phyloP scores from a whole-genome alignment of 2,888 invertebrate species.

The Mellilla xanthometata region DNA sequence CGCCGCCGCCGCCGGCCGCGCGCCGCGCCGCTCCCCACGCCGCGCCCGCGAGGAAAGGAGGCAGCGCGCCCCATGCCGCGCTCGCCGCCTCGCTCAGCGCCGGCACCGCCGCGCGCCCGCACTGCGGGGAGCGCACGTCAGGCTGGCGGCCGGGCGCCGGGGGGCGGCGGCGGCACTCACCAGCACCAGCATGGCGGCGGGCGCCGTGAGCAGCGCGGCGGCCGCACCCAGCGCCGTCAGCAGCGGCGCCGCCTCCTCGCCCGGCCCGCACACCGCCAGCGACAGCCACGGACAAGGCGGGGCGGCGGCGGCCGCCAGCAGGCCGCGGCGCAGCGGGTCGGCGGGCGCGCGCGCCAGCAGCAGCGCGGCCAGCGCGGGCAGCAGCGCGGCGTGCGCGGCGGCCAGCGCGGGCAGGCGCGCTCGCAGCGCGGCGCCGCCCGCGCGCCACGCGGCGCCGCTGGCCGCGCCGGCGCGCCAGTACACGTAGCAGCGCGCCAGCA shows the following conservation, averaged over 20 bases:
- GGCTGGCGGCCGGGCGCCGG: too few relatives aligned
- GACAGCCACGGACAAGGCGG: conserved; percentile 65
- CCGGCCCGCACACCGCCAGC: conserved; percentile 44
- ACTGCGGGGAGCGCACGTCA: too few relatives aligned
- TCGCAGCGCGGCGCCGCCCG: conserved; percentile 34
- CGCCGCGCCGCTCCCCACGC: conserved; percentile 13
- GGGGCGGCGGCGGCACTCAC: conserved; percentile 35
- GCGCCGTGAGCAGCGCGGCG: conserved; percentile 47
- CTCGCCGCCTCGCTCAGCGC: conserved; percentile 38
- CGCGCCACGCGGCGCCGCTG: conserved; percentile 12
- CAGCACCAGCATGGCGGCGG: conserved; percentile 46
- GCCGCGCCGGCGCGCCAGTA: conserved; percentile 43
- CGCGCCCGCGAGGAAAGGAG: conserved; percentile 10
- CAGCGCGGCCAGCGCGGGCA: conserved; percentile 41
- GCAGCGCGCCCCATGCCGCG: conserved; percentile 12
- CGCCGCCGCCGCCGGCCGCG: conserved; percentile 17
- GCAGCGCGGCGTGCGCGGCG: conserved; percentile 38
- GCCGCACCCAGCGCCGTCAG: conserved; percentile 40
- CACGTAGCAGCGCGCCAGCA: conserved; percentile 48
- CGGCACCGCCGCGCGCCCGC: conserved; percentile 50
- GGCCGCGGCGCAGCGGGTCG: conserved; percentile 21
- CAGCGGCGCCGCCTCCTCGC: conserved; percentile 32
- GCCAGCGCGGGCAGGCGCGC: conserved; percentile 21
- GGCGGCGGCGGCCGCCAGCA: conserved; percentile 53
- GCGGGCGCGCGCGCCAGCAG: conserved; percentile 20